Base-by-base conservation (phyloP, 2,113 vertebrate genomes). In the Thomomys bottae region DNA sequence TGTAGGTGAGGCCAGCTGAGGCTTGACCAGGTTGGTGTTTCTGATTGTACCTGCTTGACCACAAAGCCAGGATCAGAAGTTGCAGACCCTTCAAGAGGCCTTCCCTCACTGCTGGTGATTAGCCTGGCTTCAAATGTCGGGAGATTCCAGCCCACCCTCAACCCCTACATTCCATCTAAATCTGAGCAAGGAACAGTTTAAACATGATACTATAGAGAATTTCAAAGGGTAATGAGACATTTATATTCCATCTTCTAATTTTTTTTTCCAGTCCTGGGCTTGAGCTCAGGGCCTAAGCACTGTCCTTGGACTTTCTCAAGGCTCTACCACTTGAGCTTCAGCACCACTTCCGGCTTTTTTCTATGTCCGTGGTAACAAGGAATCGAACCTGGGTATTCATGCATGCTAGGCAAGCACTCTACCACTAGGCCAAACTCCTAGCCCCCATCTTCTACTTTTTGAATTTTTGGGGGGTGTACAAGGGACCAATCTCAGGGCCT, bases 121-220 rank as follows among this genome's bases (percentile, higher is more conserved):
- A 54, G 79, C 34, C 42, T 34, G 34, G 17, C 77, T 42, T 67
- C 79, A 4, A 28, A 24, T 34, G 68, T 49, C 59, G 32, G 15
- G 77, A 45, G 42, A 61, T 86, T 75, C 76, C 30, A 34, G 34
- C 26, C 66, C 73, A 57, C n/a, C 18, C 20, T 32, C 23, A n/a
- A 57, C 32, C n/a, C n/a, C 71, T 40, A 71, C 42, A 28, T 83
- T 90, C n/a, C 38, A 20, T 57, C 36, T 42, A 80, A 77, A 68
- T 64, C 79, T 75, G 63, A 92, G 87, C 81, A 89, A 84, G 79
- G 71, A 86, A 73, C 86, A 63, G 23, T 84, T 83, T 38, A 21
- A 92, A 57, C 32, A 42, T 45, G 63, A 70, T 49, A 45, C 45
- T 49, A 49, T 14, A 54, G 88, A 87, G 63, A 82, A 80, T 80